Evolutionary conservation across 1,140 invertebrate genomes (phyloP), one percentile per base, ranked within the genome.

Genomic region (Brachionus asplanchnoidis): DNA sequence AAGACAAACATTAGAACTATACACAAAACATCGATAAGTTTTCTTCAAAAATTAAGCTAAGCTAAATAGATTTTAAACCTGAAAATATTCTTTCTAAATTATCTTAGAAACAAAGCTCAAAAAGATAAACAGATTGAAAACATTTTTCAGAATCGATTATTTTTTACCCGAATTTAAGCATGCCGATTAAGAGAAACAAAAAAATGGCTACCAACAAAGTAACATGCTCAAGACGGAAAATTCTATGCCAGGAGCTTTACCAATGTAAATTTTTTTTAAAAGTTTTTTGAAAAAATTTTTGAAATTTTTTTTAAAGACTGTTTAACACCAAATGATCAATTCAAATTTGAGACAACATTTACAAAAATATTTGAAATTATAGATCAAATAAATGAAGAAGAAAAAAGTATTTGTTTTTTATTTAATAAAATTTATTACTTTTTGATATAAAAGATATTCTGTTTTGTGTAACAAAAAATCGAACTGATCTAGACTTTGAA

Each of bases 341-440:
- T 77, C 42, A 77, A 77, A 26, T 77, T 50, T 32, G 73, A 77
- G 20, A 77, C 73, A 26, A 50, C 17, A 20, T 77, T 77, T 50
- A 26, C 32, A 50, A 77, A 77, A 77, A 77, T 77, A 11, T 36
- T 50, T 12, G 42, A 77, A 28, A 26, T 77, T 12, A 26, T 77
- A 26, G 23, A 77, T 11, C 17, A 77, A 46, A 50, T 77, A 77
- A 50, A 50, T 26, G 20, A 77, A 26, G 40, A 77, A 50, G 73
- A 77, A 77, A 77, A 77, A 50, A 50, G 73, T 77, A 50, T 44
- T 20, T 44, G 5, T 17, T 28, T 23, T 46, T 44, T 1, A 5
- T 36, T 36, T 36, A 1, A 36, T 36, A 36, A 36, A 36, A 36
- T 36, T 36, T 4, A 6, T 6, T 6, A 2, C 0, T 50, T 77